Base-by-base conservation (phyloP, 1,140 invertebrate genomes). In the Drosophila sproati region DNA sequence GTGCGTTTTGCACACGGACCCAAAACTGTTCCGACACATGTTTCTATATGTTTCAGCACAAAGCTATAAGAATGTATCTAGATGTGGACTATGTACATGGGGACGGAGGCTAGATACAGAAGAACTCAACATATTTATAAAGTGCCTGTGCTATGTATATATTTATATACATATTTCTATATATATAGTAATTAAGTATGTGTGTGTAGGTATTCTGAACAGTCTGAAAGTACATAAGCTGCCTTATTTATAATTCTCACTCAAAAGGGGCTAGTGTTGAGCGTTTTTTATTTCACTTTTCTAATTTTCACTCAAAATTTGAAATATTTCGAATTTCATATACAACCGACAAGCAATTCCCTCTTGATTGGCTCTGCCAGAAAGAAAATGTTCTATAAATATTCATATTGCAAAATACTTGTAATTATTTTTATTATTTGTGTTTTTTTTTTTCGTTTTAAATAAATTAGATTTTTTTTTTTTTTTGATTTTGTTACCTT, bases 1-100 rank as follows among this genome's bases (percentile, higher is more conserved):
- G 78, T 91, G 86, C 78, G 90, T 91, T 91, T 77, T 91, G 91
- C 91, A 73, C 91, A 92, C 91, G 91, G 73, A 68, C 73, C 89
- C 73, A 77, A 64, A 83, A 88, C 69, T 73, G 69, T 73, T 62
- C 59, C 32, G 43, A 71, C 43, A 70, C 57, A 64, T 74, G 52
- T 69, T 73, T 50, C 56, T 60, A 73, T 64, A 52, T 71, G 51
- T 41, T 43, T 45, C 62, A 45, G 59, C 82, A 71, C 55, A 31
- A 51, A 70, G 43, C 32, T 69, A 77, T 63, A 56, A 61, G 51
- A 20, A 43, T 43, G 39, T 43, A n/a, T 43, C 10, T 39, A 7
- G 37, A 39, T 10, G 47, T 70, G 52, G 68, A 50, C 45, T 62
- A 68, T 12, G 20, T 59, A 69, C 35, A 35, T 7, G 8, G 12